A percentile compares a stretch with the other conserved stretches of the same genome.
Conservation (phyloP, 2,888 invertebrate genomes). For the Oxycera nigricornis region DNA sequence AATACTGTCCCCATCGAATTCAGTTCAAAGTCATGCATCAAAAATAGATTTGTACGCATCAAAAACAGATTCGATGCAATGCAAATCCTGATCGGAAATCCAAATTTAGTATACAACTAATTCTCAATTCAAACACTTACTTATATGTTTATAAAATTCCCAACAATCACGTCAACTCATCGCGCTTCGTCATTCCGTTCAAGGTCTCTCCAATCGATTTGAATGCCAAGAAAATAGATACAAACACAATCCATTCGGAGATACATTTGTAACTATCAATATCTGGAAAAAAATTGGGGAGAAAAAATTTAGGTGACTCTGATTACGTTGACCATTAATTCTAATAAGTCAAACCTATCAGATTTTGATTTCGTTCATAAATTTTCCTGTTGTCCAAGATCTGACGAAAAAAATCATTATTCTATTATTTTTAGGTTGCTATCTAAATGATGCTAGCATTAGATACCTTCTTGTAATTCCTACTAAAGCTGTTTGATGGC, state of each 20-base stretch:
- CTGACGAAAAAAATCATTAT: too few relatives aligned
- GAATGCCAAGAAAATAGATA: conserved; percentile 9
- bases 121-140: too few relatives aligned
- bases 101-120: too few relatives aligned
- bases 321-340: conserved; percentile 33
- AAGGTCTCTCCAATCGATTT: conserved; percentile 11
- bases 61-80: too few relatives aligned
- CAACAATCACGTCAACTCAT: neutral
- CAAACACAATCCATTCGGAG: neutral
- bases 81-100: too few relatives aligned
- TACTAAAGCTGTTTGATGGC: too few relatives aligned
- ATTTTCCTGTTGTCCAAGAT: neutral
- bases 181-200: neutral
- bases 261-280: neutral
- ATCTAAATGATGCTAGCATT: neutral
- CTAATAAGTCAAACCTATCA: neutral
- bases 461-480: too few relatives aligned
- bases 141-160: neutral
- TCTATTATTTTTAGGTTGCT: too few relatives aligned
- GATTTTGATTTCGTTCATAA: neutral
- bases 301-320: conserved; percentile 3
- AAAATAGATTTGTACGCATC: too few relatives aligned
- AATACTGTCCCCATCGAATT: too few relatives aligned
- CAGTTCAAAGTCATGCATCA: too few relatives aligned
- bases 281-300: neutral